phyloP scores from a whole-genome alignment of 2,888 invertebrate species.

The Phania funesta region DNA sequence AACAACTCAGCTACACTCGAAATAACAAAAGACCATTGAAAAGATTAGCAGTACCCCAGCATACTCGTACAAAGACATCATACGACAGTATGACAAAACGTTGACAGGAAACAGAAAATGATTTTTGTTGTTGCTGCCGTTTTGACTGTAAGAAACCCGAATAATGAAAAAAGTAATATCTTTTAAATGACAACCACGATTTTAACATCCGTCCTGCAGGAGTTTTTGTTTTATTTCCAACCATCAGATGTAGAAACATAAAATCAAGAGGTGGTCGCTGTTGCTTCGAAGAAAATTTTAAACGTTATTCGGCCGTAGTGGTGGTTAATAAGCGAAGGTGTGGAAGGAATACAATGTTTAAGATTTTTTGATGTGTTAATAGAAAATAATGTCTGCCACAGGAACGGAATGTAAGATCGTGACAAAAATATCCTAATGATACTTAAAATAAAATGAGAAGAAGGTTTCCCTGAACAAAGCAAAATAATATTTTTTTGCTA shows the following conservation, averaged over 20 bases:
- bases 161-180: not conserved
- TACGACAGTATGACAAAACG: slow-evolving; percentile 12
- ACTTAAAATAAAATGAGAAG: slow-evolving; percentile 53
- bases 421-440: slow-evolving; percentile 62
- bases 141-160: not conserved
- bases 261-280: not conserved
- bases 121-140: slow-evolving; percentile 5
- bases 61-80: not conserved
- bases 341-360: slow-evolving; percentile 7
- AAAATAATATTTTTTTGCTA: not conserved
- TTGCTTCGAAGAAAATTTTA: slow-evolving; percentile 19
- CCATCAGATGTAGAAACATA: not conserved
- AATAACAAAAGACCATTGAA: not conserved
- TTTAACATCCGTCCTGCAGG: slow-evolving; percentile 15
- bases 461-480: not conserved
- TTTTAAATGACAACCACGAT: slow-evolving; percentile 32
- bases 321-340: not conserved
- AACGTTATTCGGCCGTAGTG: not conserved
- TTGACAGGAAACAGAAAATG: slow-evolving; percentile 37
- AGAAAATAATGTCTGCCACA: slow-evolving; percentile 63
- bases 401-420: slow-evolving; percentile 63
- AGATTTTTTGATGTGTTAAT: slow-evolving; percentile 50
- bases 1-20: not conserved
- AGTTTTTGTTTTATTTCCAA: not conserved
- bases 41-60: not conserved